Percentiles rank a stretch among this genome's conserved stretches.
These are phyloP conservation scores for Porites cylindrica DNA, from an alignment of 92 coral and sea anemone species.

Conservation along the genomic window DNA sequence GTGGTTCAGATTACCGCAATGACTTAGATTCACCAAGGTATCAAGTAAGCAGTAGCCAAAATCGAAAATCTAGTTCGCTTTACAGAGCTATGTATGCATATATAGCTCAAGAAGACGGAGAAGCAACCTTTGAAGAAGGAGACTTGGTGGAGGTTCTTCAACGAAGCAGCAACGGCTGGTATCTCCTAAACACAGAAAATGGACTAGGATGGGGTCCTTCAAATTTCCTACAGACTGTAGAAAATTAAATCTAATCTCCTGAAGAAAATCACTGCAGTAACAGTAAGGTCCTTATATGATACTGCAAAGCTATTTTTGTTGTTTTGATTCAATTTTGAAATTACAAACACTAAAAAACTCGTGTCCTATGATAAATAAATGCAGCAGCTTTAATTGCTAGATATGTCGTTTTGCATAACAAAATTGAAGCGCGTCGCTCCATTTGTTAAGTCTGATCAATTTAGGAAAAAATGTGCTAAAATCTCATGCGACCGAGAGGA, in stretches of 20 bases:
- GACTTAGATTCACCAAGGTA: not conserved
- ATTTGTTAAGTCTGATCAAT: too few relatives aligned
- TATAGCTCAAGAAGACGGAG: conserved; percentile 59
- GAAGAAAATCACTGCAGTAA: too few relatives aligned
- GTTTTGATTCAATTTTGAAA: too few relatives aligned
- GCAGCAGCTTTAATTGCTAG: too few relatives aligned
- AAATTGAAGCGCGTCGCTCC: too few relatives aligned
- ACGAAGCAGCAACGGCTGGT: conserved; percentile 75
- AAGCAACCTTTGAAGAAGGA: conserved; percentile 59
- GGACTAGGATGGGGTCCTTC: conserved; percentile 89
- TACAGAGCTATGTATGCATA: conserved; percentile 33
- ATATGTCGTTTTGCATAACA: too few relatives aligned
- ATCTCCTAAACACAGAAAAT: conserved; percentile 58
- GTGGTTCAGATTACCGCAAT: not conserved
- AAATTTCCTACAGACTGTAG: conserved; percentile 51
- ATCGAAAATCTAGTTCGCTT: not conserved
- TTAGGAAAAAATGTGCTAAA: too few relatives aligned
- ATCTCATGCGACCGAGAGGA: too few relatives aligned
- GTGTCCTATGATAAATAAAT: too few relatives aligned
- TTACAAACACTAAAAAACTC: too few relatives aligned
- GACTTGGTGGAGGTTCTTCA: conserved; percentile 68
- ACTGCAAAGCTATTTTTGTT: too few relatives aligned
- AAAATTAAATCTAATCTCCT: not conserved
- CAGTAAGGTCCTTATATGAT: too few relatives aligned
- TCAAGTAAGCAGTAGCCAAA: not conserved